Base-by-base conservation (phyloP, 2,888 invertebrate species). In the Rotaria macrura region DNA sequence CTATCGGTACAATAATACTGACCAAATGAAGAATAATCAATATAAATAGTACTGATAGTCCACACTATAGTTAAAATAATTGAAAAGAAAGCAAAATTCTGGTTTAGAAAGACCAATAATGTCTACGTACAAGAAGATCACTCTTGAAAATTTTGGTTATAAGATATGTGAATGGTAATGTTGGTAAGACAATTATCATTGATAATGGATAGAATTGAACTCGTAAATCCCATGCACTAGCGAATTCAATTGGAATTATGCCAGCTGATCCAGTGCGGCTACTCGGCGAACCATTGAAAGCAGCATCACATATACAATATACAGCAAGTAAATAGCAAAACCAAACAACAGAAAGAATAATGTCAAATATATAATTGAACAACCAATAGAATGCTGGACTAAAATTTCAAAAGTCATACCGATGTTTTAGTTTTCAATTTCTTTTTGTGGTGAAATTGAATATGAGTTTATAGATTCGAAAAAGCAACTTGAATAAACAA, bases 121-220 rank as follows among this genome's bases (percentile, higher is more conserved):
- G 2, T 43, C 12, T 40, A n/a, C 79, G n/a, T 79, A 79, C 79
- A 25, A 79, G 79, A 43, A 79, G 25, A 43, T 79, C 79, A n/a
- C 79, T 79, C 43, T 43, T 40, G 38, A 43, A 43, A 7, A 79
- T 1, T 79, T 79, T 79, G 25, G 79, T 79, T 2, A 79, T 10
- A 1, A 79, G 79, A 79, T 79, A 79, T 79, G 20, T n/a, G 43
- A 79, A 79, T n/a, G 79, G 79, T 43, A 79, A 79, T 43, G 79
- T 43, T 43, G 79, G 43, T n/a, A 79, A 14, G 7, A 10, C 9
- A 79, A 79, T 43, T 10, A 79, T 9, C 12, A 79, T 40, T 43
- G 43, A n/a, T 25, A 79, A 43, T 79, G 79, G 79, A 79, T 79
- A 79, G n/a, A 79, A 79, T 23, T 79, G 40, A 43, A 43, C n/a